A percentile compares a stretch with the other conserved stretches of the same genome.
phyloP scores from a whole-genome alignment of 2,888 invertebrate species.

The Tenthredo distinguenda region DNA sequence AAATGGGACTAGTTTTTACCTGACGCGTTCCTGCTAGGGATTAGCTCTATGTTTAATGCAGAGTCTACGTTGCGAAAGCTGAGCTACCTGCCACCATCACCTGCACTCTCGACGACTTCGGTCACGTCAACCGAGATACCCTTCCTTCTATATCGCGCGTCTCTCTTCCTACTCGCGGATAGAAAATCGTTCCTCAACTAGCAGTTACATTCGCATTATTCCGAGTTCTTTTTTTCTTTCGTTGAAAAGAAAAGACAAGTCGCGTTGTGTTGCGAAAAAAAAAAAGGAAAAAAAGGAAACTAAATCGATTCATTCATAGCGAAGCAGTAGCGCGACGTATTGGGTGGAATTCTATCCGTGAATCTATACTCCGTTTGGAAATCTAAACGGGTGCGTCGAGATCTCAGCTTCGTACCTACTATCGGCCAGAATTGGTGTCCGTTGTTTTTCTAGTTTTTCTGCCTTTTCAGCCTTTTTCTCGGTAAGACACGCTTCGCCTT shows the following conservation, averaged over 20 bases:
- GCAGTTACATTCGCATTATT: background rate
- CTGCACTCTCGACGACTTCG: slow-evolving; percentile 34
- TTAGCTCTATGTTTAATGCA: slow-evolving; percentile 71
- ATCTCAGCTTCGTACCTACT: background rate
- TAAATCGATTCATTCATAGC: background rate
- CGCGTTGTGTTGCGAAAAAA: background rate
- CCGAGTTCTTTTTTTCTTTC: background rate
- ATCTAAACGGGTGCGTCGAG: slow-evolving; percentile 4
- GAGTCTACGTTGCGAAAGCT: slow-evolving; percentile 52
- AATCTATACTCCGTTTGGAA: slow-evolving; percentile 9
- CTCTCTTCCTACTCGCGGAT: no score
- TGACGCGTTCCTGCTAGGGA: slow-evolving; percentile 47
- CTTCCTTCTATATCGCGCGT: background rate
- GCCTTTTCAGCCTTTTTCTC: background rate
- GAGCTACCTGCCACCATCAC: slow-evolving; percentile 15
- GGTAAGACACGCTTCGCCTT: slow-evolving; percentile 23
- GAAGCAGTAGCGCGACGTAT: background rate
- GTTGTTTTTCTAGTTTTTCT: slow-evolving; percentile 33
- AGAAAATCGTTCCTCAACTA: background rate
- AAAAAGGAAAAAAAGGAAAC: background rate
- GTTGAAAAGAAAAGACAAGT: background rate
- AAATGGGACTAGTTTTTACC: slow-evolving; percentile 72
- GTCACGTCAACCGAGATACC: slow-evolving; percentile 23
- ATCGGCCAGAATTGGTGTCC: slow-evolving; percentile 24
- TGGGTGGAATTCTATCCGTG: background rate